A percentile compares a stretch with the other conserved stretches of the same genome.
phyloP scores from a whole-genome alignment of 1,140 invertebrate genomes.

The Zaprionus lachaisei region DNA sequence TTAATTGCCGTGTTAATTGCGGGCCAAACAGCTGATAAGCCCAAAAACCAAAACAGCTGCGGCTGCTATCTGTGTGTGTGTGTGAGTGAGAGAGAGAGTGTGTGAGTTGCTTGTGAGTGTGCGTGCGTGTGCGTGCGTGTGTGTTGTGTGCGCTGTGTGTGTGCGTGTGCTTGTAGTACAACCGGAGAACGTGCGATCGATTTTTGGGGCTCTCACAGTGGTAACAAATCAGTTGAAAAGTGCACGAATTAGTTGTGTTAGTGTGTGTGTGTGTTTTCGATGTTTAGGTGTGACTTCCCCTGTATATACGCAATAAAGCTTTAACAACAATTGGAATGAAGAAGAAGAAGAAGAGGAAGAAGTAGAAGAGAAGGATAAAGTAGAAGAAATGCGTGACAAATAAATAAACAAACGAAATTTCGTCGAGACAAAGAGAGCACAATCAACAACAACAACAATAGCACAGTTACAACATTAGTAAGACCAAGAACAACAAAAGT shows the following conservation, averaged over 20 bases:
- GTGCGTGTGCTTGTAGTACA: constrained; percentile 50
- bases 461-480: neutral
- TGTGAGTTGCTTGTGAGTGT: constrained; percentile 32
- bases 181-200: constrained; percentile 69
- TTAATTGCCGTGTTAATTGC: constrained; percentile 13
- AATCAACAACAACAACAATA: constrained; percentile 37
- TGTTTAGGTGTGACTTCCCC: neutral
- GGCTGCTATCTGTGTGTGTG: constrained; percentile 23
- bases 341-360: neutral
- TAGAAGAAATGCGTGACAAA: constrained; percentile 47
- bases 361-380: neutral
- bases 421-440: constrained; percentile 46
- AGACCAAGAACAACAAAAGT: constrained; percentile 6
- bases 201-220: constrained; percentile 60
- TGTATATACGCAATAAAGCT: constrained; percentile 26
- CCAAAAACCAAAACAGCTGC: constrained; percentile 58
- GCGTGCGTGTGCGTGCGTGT: constrained; percentile 6
- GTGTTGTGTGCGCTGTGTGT: constrained; percentile 4
- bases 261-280: constrained; percentile 5
- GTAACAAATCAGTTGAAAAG: constrained; percentile 31
- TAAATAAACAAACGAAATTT: constrained; percentile 81
- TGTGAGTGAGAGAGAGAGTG: constrained; percentile 3
- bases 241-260: neutral
- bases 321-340: constrained; percentile 14
- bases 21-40: constrained; percentile 42